Base-by-base conservation (phyloP, 2,797 vertebrate genomes). In the Remorina albescens region DNA sequence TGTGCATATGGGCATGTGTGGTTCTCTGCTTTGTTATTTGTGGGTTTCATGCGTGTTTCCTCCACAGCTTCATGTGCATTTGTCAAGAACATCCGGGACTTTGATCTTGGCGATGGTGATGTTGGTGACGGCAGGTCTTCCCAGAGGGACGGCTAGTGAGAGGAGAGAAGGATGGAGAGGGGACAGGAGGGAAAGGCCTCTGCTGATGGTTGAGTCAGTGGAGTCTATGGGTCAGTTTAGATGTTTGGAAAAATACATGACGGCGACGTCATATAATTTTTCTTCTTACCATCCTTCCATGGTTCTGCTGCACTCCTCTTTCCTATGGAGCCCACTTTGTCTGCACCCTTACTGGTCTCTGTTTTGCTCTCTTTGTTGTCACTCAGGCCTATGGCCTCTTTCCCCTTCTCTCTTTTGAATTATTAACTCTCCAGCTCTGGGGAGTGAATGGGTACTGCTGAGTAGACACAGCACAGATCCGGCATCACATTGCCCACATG, bases 361-460 rank as follows among this genome's bases (percentile, higher is more conserved):
- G 9, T 46, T 50, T 53, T 47, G 15, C 64, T 74, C 55, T 46
- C 34, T 16, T 16, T 69, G 83, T 83, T 92, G 87, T 91, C 91
- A 86, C 80, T 91, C 87, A 76, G 78, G 78, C 83, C 83, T 65
- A 62, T 83, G 84, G 75, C 87, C 88, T 82, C 80, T 86, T 85
- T 86, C 78, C 88, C 81, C 76, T 74, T 74, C 78, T 87, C 85
- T 80, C 88, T 91, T 91, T 89, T 95, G 90, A 94, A 95, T 95
- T 92, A 95, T 95, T 95, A 93, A 94, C 91, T 93, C 86, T 74
- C 65, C 72, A 76, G 89, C 91, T 94, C 89, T 86, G 85, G 82
- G 87, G 85, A 87, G 86, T 92, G 91, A 95, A 93, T 89, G 74
- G 85, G 82, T 92, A 86, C 86, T 94, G 93, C 93, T 95, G 93